Evolutionary conservation across 2,888 invertebrate genomes (phyloP), one percentile per base, ranked within the genome.

Genomic region (Holacanthella duospinosa): DNA sequence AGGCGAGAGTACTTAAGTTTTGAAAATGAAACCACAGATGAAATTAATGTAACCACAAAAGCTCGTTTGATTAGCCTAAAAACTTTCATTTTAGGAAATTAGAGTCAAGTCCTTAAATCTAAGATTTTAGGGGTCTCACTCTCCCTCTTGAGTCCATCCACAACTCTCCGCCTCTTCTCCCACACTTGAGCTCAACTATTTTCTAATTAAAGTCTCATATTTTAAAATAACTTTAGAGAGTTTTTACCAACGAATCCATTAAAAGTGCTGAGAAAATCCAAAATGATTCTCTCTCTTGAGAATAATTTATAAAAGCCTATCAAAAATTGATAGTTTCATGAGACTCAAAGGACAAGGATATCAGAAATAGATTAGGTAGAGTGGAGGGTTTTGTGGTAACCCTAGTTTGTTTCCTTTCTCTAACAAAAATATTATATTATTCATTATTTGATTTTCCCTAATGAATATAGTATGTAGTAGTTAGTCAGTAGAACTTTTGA

Each of bases 241-340:
- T n/a, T n/a, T n/a, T n/a, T n/a, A n/a, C n/a, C n/a, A n/a, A n/a
- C n/a, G n/a, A n/a, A n/a, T n/a, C n/a, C n/a, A n/a, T n/a, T n/a
- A n/a, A n/a, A n/a, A n/a, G n/a, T n/a, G 36, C 6, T 36, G 6
- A 6, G 6, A 36, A 12, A 48, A 21, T 21, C 48, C 48, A 9
- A 16, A 4, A 4, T 9, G 21, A 48, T 48, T 4, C 48, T 48
- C 48, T 21, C n/a, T n/a, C 48, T 21, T 21, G 19, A 21, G 6
- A 9, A 48, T 48, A 48, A 55, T 27, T 60, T 60, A 61, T 61
- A 24, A 29, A 16, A 21, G 48, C 43, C 16, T 29, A 36, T 55
- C 26, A 29, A 60, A 57, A 63, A 65, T 63, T 63, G 63, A 65
- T 65, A 63, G 61, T 65, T 63, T 63, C 59, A 63, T 63, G 63